These are phyloP conservation scores for Cyclargus thomasi DNA, from an alignment of 1,140 invertebrate genomes.

Conservation along the genomic window DNA sequence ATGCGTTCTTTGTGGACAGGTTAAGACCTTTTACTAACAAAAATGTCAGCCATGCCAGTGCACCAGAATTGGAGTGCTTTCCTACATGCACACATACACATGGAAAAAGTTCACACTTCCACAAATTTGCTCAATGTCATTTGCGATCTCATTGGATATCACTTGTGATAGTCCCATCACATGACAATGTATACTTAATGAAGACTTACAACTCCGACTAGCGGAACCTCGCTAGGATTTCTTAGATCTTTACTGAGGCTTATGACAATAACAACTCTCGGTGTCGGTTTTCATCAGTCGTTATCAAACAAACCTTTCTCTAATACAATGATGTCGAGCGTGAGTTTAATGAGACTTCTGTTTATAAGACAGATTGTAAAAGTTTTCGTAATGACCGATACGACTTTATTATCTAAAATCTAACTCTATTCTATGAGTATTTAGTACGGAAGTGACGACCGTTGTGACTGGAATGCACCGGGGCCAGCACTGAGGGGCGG, in stretches of 20 bases:
- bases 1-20: too few relatives aligned
- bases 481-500: constrained; percentile 9
- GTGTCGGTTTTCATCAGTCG: too few relatives aligned
- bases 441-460: background rate
- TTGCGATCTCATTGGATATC: background rate
- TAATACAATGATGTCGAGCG: too few relatives aligned
- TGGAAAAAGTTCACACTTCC: background rate
- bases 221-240: background rate
- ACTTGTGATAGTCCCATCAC: background rate
- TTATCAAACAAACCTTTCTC: background rate
- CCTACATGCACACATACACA: background rate
- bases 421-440: background rate
- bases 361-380: background rate
- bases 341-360: background rate
- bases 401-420: too few relatives aligned
- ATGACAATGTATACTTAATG: constrained; percentile 9
- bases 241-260: background rate
- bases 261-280: background rate
- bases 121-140: background rate
- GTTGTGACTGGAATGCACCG: background rate
- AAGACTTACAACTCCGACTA: constrained; percentile 1
- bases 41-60: background rate
- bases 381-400: background rate
- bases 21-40: background rate
- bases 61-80: background rate